Percentiles rank a stretch among this genome's conserved stretches.
These are phyloP conservation scores for Caenorhabditis zanzibari DNA, from an alignment of 2,888 invertebrate species.

Conservation along the genomic window DNA sequence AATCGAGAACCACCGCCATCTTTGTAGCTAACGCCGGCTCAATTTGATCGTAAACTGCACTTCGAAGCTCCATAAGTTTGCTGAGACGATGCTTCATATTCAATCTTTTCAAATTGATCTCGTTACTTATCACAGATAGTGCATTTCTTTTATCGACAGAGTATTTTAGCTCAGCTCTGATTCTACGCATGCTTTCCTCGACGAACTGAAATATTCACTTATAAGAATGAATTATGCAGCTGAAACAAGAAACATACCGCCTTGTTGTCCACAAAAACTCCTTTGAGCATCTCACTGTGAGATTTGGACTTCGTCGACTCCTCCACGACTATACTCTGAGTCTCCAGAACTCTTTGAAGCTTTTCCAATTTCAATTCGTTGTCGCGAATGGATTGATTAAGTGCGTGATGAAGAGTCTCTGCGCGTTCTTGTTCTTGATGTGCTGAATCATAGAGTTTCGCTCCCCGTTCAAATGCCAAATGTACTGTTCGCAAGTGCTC, in stretches of 20 bases:
- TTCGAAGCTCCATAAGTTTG: slow-evolving; percentile 35
- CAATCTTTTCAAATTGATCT: slow-evolving; percentile 29
- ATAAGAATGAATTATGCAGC: background rate
- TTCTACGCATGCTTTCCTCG: slow-evolving; percentile 52
- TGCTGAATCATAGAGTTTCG: slow-evolving; percentile 55
- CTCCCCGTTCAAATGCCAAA: slow-evolving; percentile 61
- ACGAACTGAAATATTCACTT: slow-evolving; percentile 37
- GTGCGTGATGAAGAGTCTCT: slow-evolving; percentile 56
- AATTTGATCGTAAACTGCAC: slow-evolving; percentile 46
- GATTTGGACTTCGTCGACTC: slow-evolving; percentile 26
- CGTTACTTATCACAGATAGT: slow-evolving; percentile 39
- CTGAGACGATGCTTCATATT: slow-evolving; percentile 36
- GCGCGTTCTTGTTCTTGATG: slow-evolving; percentile 63
- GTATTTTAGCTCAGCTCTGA: slow-evolving; percentile 27
- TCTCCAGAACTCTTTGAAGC: slow-evolving; percentile 21
- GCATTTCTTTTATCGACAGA: slow-evolving; percentile 28
- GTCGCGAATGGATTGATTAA: slow-evolving; percentile 45
- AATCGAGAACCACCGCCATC: slow-evolving; percentile 45
- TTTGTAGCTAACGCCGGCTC: slow-evolving; percentile 1
- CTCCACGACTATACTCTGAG: slow-evolving; percentile 18
- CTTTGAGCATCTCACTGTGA: slow-evolving; percentile 47
- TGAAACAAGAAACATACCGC: background rate
- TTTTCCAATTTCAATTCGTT: slow-evolving; percentile 53
- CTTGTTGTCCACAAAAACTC: slow-evolving; percentile 25
- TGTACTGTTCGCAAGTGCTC: slow-evolving; percentile 65